A percentile compares a stretch with the other conserved stretches of the same genome.
Conservation (phyloP, 1,140 invertebrate species). For the Bombus superbus region DNA sequence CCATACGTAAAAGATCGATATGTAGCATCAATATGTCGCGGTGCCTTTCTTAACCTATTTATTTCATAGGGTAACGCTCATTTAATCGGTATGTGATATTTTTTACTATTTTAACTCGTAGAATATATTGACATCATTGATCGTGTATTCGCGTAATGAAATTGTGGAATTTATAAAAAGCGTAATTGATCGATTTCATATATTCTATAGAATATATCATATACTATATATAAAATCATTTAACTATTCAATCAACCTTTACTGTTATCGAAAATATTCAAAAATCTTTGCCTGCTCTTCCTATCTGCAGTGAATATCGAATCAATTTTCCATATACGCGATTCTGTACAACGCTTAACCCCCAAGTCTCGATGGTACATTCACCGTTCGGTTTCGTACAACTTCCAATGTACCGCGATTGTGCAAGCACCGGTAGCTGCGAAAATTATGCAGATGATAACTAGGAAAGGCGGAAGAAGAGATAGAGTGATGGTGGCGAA, state of each 20-base stretch:
- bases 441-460: slow-evolving; percentile 64
- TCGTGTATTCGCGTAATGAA: background rate
- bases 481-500: background rate
- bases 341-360: slow-evolving; percentile 9
- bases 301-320: slow-evolving; percentile 16
- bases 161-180: background rate
- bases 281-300: background rate
- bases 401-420: background rate
- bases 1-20: no score
- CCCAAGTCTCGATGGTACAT: background rate
- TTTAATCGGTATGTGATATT: no score
- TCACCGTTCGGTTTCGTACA: background rate
- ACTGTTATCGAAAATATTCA: background rate
- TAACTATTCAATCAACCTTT: background rate
- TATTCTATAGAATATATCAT: no score
- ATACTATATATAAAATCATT: background rate
- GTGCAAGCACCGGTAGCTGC: slow-evolving; percentile 21
- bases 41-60: no score
- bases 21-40: no score
- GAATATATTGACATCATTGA: background rate
- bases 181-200: background rate
- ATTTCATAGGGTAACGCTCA: no score
- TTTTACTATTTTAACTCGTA: no score
- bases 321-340: slow-evolving; percentile 43
- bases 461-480: background rate